These are phyloP conservation scores for Clytia hemisphaerica DNA, from an alignment of 30 jellyfish, hydroid and myxozoan species.

Conservation along the genomic window DNA sequence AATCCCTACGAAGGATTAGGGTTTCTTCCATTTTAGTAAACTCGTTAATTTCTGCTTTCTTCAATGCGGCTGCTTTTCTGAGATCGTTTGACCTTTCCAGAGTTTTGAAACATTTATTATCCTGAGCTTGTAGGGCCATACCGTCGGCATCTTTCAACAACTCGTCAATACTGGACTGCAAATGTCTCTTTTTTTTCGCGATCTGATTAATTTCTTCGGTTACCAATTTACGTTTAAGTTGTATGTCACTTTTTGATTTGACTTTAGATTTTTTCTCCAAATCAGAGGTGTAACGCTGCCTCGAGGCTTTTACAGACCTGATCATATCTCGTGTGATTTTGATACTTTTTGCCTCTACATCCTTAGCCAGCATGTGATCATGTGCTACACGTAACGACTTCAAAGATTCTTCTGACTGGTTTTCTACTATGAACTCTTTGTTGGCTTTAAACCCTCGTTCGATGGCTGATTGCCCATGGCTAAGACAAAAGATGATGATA, in stretches of 20 bases:
- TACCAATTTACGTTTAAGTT: background rate
- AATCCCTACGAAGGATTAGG: too few species aligned
- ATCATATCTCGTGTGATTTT: too few species aligned
- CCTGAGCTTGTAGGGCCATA: background rate
- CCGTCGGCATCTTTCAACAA: background rate
- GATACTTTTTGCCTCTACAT: too few species aligned
- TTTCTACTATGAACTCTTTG: background rate
- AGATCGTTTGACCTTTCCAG: background rate
- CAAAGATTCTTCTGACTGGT: conserved; percentile 12
- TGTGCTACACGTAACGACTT: background rate
- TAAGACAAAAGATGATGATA: conserved; percentile 1
- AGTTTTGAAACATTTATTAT: background rate
- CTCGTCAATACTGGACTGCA: background rate
- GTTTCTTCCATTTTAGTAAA: too few species aligned
- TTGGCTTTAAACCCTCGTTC: conserved; percentile 20
- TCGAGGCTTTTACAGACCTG: background rate
- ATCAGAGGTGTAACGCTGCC: too few species aligned
- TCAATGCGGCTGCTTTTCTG: background rate
- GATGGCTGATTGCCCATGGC: conserved; percentile 26
- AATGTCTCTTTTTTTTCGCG: background rate
- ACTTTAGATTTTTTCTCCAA: background rate
- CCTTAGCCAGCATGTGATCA: background rate
- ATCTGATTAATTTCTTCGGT: background rate
- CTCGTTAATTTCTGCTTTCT: too few species aligned
- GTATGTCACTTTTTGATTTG: background rate